Conservation (phyloP, 2,113 vertebrate species). For the Synchiropus splendidus region DNA sequence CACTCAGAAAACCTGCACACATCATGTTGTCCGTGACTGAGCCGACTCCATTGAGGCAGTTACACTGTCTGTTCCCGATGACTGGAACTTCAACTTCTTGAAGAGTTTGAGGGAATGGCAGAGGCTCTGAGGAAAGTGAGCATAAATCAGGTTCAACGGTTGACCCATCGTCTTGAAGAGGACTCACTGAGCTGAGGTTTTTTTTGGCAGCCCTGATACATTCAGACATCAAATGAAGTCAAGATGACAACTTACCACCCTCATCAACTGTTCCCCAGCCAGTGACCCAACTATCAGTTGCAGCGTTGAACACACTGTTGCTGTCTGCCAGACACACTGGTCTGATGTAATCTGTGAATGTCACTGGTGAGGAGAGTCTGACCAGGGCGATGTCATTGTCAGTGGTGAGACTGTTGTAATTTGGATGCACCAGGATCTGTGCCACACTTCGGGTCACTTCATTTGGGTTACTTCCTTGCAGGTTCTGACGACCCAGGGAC, state of each 20-base stretch:
- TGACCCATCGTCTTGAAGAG: too few species aligned
- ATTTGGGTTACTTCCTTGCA: background rate
- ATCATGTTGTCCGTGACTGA: constrained; percentile 67
- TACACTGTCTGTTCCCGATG: constrained; percentile 48
- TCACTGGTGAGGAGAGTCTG: constrained; percentile 28
- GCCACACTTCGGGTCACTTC: background rate
- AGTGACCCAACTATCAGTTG: constrained; percentile 60
- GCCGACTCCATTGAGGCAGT: constrained; percentile 34
- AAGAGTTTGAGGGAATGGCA: constrained; percentile 33
- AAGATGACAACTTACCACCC: constrained; percentile 62
- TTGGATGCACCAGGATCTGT: constrained; percentile 28
- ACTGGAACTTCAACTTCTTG: constrained; percentile 57
- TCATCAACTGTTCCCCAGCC: constrained; percentile 63
- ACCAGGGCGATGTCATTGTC: constrained; percentile 62
- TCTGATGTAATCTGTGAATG: constrained; percentile 43
- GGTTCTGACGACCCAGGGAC: constrained; percentile 15
- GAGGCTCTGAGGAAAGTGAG: constrained; percentile 13
- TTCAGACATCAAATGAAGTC: too few species aligned
- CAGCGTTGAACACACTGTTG: constrained; percentile 57
- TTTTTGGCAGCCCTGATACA: too few species aligned
- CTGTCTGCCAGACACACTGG: constrained; percentile 64
- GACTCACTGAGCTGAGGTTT: too few species aligned
- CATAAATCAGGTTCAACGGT: background rate
- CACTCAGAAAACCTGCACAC: constrained; percentile 64
- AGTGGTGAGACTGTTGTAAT: constrained; percentile 28